These are phyloP conservation scores for Caenorhabditis wallacei DNA, from an alignment of 2,888 invertebrate genomes.

Conservation along the genomic window DNA sequence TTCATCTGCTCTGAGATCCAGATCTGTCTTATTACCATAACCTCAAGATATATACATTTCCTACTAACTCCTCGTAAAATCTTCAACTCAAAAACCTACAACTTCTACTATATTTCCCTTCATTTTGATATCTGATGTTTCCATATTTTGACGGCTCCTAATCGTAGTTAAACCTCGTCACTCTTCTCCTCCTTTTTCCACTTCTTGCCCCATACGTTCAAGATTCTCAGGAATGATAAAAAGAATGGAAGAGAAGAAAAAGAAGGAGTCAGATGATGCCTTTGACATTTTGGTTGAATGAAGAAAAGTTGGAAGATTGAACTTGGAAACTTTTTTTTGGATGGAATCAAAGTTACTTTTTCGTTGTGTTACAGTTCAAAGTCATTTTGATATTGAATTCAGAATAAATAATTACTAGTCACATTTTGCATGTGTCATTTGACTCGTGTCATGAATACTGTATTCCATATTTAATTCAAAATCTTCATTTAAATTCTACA, in stretches of 20 bases:
- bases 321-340: too few relatives aligned
- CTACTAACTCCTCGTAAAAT: neutral
- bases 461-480: too few relatives aligned
- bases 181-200: slow-evolving; percentile 23
- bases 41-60: neutral
- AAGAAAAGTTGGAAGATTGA: neutral
- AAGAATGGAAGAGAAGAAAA: neutral
- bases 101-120: slow-evolving; percentile 4
- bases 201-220: slow-evolving; percentile 51
- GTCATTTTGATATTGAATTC: too few relatives aligned
- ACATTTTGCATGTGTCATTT: too few relatives aligned
- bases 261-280: slow-evolving; percentile 22
- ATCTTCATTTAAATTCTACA: too few relatives aligned
- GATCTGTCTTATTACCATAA: too few relatives aligned
- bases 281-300: slow-evolving; percentile 46
- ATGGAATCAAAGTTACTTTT: too few relatives aligned
- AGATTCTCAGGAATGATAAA: slow-evolving; percentile 52
- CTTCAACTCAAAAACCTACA: neutral
- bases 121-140: slow-evolving; percentile 51
- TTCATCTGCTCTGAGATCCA: too few relatives aligned
- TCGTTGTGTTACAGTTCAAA: too few relatives aligned
- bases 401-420: too few relatives aligned
- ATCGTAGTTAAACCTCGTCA: slow-evolving; percentile 61
- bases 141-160: slow-evolving; percentile 63
- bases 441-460: too few relatives aligned